Percentiles rank a stretch among this genome's conserved stretches.
These are phyloP conservation scores for Sesamia nonagrioides DNA, from an alignment of 1,140 invertebrate genomes.

Conservation along the genomic window DNA sequence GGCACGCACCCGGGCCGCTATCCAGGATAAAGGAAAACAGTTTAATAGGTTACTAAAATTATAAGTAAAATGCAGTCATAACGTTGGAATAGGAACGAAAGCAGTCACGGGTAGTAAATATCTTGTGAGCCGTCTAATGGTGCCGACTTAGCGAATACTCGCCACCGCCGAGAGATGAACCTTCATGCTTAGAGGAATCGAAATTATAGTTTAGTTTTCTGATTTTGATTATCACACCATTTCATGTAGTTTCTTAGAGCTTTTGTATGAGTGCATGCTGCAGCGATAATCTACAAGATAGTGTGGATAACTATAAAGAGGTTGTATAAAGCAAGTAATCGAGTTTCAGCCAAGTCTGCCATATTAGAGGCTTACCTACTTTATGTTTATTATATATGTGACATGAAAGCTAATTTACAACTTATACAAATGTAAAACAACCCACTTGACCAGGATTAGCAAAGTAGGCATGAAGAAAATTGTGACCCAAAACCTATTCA, in stretches of 20 bases:
- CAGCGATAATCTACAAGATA: no score
- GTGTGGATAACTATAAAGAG: neutral
- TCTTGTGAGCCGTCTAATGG: conserved; percentile 9
- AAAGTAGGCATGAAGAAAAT: conserved; percentile 18
- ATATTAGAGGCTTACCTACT: neutral
- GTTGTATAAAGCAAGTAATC: neutral
- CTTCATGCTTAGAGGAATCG: neutral
- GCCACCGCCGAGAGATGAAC: neutral
- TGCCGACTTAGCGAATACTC: conserved; percentile 13
- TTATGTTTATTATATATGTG: neutral
- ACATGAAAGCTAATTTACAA: conserved; percentile 1
- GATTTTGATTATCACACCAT: neutral
- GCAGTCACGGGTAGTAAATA: conserved; percentile 14
- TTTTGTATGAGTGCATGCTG: neutral
- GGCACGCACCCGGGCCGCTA: conserved; percentile 3
- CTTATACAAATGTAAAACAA: conserved; percentile 20
- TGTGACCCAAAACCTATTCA: conserved; percentile 28
- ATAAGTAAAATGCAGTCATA: conserved; percentile 38
- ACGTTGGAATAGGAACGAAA: conserved; percentile 6
- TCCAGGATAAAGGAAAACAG: conserved; percentile 16
- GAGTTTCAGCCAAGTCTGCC: neutral
- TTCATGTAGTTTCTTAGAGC: neutral
- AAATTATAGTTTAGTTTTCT: neutral
- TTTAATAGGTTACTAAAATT: conserved; percentile 36
- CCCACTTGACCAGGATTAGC: neutral